Evolutionary conservation across 2,797 vertebrate species (phyloP), one percentile per base, ranked within the genome.

Genomic region (Micromesistius poutassou): DNA sequence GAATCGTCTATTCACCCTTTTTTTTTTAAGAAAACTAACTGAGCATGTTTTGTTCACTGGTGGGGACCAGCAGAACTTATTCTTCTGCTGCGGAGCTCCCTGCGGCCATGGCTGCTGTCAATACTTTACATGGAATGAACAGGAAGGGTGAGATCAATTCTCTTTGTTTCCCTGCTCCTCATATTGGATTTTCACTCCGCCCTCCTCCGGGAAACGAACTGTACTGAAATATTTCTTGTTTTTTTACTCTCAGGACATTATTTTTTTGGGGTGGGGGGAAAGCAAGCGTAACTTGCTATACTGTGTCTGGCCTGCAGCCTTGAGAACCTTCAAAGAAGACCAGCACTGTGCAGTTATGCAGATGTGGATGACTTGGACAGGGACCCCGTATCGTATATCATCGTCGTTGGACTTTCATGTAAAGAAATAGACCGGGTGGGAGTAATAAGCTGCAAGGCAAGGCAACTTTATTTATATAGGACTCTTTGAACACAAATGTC

Each of bases 111-210:
- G 0, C 30, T 71, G 38, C 50, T 76, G 82, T 85, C 84, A 77
- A 87, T 88, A 81, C 80, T 80, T 82, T 40, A 86, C 84, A 86
- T 78, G 79, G 70, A 80, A 77, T 30, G 74, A 82, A 79, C 84
- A 88, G 85, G 82, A 83, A 80, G 77, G 77, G 71, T 14, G 31
- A 2, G 10, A 87, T 85, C 87, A 81, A 78, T 87, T 78, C 74
- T 80, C 40, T 82, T 84, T 85, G 79, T 87, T 80, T 68, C 79
- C 79, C 71, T 74, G 71, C 73, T 79, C 30, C 4, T 80, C 84
- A 81, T 80, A 89, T 80, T 86, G 81, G 74, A 85, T 85, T 86
- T 81, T 35, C 19, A 77, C 73, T 68, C 81, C 66, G 30, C 12
- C 78, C 75, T 77, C 71, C 77, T 81, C 16, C 4, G 76, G 76